These are phyloP conservation scores for Hassar affinis DNA, from an alignment of 2,113 vertebrate species.

Conservation along the genomic window DNA sequence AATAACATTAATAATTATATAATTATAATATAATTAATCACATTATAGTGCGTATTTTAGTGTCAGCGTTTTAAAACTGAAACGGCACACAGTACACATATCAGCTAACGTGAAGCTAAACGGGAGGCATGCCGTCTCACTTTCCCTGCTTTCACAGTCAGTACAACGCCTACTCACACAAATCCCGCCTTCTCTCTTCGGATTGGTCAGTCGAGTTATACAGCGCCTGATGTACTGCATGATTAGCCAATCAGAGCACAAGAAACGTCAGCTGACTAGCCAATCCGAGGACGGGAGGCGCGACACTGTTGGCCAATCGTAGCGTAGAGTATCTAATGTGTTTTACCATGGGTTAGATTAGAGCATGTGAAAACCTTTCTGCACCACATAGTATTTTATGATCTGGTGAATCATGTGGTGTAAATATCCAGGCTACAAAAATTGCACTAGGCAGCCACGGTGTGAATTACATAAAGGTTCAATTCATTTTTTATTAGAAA, in stretches of 20 bases:
- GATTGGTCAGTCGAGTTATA: neutral
- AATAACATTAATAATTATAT: neutral
- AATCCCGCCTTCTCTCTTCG: neutral
- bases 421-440: neutral
- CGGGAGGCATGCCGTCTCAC: too few relatives aligned
- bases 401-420: too few relatives aligned
- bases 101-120: neutral
- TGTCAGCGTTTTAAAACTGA: neutral
- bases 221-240: neutral
- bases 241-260: neutral
- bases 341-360: neutral
- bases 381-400: neutral
- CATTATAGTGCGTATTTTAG: neutral
- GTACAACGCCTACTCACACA: neutral
- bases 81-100: neutral
- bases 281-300: slow-evolving; percentile 11
- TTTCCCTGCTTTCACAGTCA: neutral
- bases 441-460: too few relatives aligned
- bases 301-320: slow-evolving; percentile 7
- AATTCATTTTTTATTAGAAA: neutral
- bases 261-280: neutral
- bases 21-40: too few relatives aligned
- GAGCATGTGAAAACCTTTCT: neutral
- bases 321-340: neutral
- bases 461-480: neutral